These are phyloP conservation scores for Ciconia boyciana DNA, from an alignment of 2,113 vertebrate species.

Conservation along the genomic window DNA sequence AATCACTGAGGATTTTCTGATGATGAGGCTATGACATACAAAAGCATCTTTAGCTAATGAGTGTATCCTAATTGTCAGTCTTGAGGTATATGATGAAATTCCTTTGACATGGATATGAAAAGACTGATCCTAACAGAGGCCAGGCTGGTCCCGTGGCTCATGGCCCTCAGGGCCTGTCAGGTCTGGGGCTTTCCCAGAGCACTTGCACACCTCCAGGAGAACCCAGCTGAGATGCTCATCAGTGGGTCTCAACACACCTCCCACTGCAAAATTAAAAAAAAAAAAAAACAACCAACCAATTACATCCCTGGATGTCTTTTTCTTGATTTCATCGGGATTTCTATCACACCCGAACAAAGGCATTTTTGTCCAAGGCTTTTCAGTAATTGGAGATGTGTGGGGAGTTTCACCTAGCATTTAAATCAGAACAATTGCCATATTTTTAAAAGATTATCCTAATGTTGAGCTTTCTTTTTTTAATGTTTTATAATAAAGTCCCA, in stretches of 20 bases:
- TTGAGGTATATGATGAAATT: background rate
- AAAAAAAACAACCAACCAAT: background rate
- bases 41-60: background rate
- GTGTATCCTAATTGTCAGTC: background rate
- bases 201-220: background rate
- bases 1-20: background rate
- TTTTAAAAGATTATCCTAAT: slow-evolving; percentile 65
- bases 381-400: slow-evolving; percentile 13
- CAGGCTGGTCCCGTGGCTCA: background rate
- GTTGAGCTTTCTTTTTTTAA: slow-evolving; percentile 51
- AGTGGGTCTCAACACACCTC: background rate
- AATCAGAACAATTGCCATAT: slow-evolving; percentile 53
- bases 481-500: slow-evolving; percentile 67
- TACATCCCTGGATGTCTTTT: background rate
- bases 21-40: background rate
- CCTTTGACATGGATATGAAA: background rate
- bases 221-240: background rate
- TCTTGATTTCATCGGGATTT: background rate
- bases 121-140: background rate
- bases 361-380: slow-evolving; percentile 2
- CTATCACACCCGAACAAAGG: background rate
- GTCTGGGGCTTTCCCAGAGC: background rate
- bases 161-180: background rate
- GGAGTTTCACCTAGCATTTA: slow-evolving; percentile 18
- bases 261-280: background rate